Base-by-base conservation (phyloP, 2,888 invertebrate genomes). In the Siphlonurus alternatus region DNA sequence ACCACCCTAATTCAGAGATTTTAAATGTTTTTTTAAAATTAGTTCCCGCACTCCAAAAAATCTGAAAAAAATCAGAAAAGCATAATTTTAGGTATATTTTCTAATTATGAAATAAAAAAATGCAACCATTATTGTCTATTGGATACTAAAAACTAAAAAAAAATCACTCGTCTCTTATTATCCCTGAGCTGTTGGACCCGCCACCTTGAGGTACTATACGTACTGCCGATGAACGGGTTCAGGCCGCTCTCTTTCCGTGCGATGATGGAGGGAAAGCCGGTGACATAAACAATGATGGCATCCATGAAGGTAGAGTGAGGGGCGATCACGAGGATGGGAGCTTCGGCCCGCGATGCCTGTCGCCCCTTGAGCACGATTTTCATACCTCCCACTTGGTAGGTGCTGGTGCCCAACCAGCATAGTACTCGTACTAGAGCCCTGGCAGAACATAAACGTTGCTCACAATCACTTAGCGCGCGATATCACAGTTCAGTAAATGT, bases 261-360 rank as follows among this genome's bases (percentile, higher is more conserved):
- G 75, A 93, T 90, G 74, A 89, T 87, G 18, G 89, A 88, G 7
- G 90, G 88, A 76, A 89, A 87, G 73, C 85, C 85, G 65, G 89
- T 86, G 69, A 87, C 85, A 74, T 90, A 88, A 72, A 90, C 86
- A 70, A 89, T 86, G 71, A 92, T 86, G 71, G 89, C 88, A 77
- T 94, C 94, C 72, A 93, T 82, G 79, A 89, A 92, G 3, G 91
- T 88, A 65, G 92, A 91, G 76, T 94, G 94, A 2, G 94, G 93
- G 1, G 92, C 92, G 62, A 88, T 83, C 64, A 89, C 89, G 66
- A 93, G 80, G 69, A 94, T 88, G 19, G 93, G 91, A 3, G 93
- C 93, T 74, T 92, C 91, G 65, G 79, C 75, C 61, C 88, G 79
- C 66, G 82, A 79, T 66, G 87, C 91, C 73, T 87, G 87, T 68